Evolutionary conservation across 2,113 vertebrate species (phyloP).

Genomic region (Laticauda colubrina): DNA sequence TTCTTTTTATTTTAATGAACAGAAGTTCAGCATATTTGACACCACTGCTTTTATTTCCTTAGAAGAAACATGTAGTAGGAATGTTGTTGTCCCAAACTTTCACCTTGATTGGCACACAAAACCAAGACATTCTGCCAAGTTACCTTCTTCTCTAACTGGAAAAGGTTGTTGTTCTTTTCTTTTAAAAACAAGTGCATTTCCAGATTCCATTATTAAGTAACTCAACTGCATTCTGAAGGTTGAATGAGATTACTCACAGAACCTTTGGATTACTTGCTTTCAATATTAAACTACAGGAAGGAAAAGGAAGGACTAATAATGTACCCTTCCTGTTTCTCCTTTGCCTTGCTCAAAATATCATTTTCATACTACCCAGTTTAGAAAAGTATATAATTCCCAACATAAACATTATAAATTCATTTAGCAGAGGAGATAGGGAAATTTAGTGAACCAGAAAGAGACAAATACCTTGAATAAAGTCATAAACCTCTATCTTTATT

Average conservation of each 20-base stretch:
- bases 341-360: background rate
- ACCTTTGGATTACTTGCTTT: background rate
- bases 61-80: constrained; percentile 44
- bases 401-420: background rate
- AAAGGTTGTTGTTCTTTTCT: constrained; percentile 5
- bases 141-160: constrained; percentile 61
- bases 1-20: constrained; percentile 64
- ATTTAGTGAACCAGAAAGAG: background rate
- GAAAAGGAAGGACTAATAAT: background rate
- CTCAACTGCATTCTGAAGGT: constrained; percentile 5
- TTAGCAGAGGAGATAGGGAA: background rate
- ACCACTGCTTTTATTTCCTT: constrained; percentile 64
- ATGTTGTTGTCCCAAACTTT: constrained; percentile 60
- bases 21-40: constrained; percentile 68
- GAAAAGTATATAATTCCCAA: background rate
- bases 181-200: constrained; percentile 36
- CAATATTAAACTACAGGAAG: background rate
- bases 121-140: constrained; percentile 54
- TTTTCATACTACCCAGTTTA: background rate
- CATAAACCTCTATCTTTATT: background rate
- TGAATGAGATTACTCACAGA: constrained; percentile 24
- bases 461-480: background rate
- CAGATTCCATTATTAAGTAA: constrained; percentile 36
- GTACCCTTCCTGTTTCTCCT: background rate
- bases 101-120: constrained; percentile 59